Percentiles rank a stretch among this genome's conserved stretches.
These are phyloP conservation scores for Petrolisthes manimaculis DNA, from an alignment of 2,888 invertebrate species.

Conservation along the genomic window DNA sequence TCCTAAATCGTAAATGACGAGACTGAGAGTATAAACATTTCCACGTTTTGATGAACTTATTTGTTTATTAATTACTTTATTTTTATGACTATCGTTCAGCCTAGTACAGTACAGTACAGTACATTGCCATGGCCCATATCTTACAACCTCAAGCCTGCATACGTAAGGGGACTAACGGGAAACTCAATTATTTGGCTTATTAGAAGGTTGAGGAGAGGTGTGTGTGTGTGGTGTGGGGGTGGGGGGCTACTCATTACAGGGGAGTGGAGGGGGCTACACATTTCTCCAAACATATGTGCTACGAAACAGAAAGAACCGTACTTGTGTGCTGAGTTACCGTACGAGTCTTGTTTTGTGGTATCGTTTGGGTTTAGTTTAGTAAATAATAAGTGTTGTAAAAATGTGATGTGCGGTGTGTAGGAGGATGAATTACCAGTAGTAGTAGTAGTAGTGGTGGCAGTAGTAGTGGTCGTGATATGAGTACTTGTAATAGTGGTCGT, in stretches of 20 bases:
- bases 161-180: too few relatives aligned
- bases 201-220: neutral
- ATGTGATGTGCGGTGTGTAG: neutral
- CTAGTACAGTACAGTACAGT: too few relatives aligned
- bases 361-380: neutral
- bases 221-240: neutral
- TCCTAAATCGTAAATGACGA: too few relatives aligned
- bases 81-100: too few relatives aligned
- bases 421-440: neutral
- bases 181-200: too few relatives aligned
- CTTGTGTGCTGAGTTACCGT: neutral
- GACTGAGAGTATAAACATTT: too few relatives aligned
- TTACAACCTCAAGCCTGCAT: too few relatives aligned
- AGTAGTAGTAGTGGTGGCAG: neutral
- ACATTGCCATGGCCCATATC: too few relatives aligned
- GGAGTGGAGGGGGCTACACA: too few relatives aligned
- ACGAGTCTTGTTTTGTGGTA: neutral
- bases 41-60: too few relatives aligned
- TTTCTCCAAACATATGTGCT: too few relatives aligned
- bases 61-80: too few relatives aligned
- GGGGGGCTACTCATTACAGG: neutral
- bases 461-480: neutral
- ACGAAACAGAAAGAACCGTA: neutral
- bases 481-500: neutral
- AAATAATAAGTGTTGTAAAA: neutral